Percentiles rank a stretch among this genome's conserved stretches.
phyloP scores from a whole-genome alignment of 2,113 vertebrate genomes.

The Xenopus borealis region DNA sequence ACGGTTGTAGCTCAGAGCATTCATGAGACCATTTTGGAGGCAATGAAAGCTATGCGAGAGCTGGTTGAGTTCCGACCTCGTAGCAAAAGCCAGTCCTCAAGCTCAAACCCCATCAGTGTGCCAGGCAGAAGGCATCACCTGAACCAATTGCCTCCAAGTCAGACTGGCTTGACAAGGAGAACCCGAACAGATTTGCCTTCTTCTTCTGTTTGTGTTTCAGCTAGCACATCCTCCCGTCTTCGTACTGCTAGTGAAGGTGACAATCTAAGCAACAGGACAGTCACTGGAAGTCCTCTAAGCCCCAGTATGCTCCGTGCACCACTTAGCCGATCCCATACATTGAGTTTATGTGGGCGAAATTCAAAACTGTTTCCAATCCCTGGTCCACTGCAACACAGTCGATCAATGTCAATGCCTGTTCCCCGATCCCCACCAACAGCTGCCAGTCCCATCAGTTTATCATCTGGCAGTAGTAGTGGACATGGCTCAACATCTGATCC shows the following conservation, averaged over 20 bases:
- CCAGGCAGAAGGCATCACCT: constrained; percentile 76
- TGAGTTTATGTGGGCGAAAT: constrained; percentile 54
- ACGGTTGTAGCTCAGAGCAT: constrained; percentile 97
- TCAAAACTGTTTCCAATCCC: constrained; percentile 54
- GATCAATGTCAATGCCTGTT: constrained; percentile 88
- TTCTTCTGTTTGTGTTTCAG: constrained; percentile 68
- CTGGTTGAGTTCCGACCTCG: constrained; percentile 91
- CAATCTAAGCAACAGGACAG: constrained; percentile 71
- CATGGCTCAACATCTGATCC: constrained; percentile 74
- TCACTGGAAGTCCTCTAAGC: constrained; percentile 82
- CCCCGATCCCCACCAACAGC: constrained; percentile 77
- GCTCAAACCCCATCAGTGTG: constrained; percentile 76
- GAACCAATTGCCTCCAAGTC: constrained; percentile 85
- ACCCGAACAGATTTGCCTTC: constrained; percentile 68
- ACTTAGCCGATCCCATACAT: constrained; percentile 83
- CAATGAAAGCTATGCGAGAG: constrained; percentile 97
- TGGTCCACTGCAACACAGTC: constrained; percentile 78
- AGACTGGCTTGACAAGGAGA: constrained; percentile 81
- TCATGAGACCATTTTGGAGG: constrained; percentile 94
- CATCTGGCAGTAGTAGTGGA: constrained; percentile 71
- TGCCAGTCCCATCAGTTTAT: constrained; percentile 73
- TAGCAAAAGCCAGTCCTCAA: constrained; percentile 95
- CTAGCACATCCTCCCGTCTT: constrained; percentile 63
- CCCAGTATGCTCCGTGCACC: constrained; percentile 75
- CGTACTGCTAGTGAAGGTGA: constrained; percentile 87